Evolutionary conservation across 2,888 invertebrate genomes (phyloP), one percentile per base, ranked within the genome.

Genomic region (Sarcophaga subvicina): DNA sequence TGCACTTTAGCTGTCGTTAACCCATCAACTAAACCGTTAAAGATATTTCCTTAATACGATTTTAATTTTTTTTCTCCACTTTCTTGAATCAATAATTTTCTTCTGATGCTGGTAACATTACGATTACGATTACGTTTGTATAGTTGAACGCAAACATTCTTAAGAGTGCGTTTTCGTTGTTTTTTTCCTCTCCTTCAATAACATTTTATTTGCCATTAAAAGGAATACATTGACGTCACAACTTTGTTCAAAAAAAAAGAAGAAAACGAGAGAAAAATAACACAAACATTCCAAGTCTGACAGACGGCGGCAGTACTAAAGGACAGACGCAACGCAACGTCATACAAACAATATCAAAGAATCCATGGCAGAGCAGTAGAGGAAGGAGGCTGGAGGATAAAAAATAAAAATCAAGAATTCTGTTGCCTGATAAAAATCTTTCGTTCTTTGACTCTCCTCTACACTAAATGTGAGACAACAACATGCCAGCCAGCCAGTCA

Each of bases 161-260:
- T 54, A 37, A 3, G 54, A 54, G 17, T 45, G 66, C 37, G n/a
- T 45, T 62, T 62, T 37, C 10, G 37, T 37, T 37, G 8, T 37
- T 37, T 37, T 37, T 37, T 37, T 37, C 8, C 5, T 4, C 17
- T 12, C 54, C 54, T 54, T 54, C 54, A 54, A 54, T 54, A 14
- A 17, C 17, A 54, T 54, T 60, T 67, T 70, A 17, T 63, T 25
- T 76, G 5, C n/a, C 25, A 60, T 14, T 25, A 54, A 79, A 54
- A 1, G 6, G 54, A 54, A 59, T 14, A 63, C 69, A 75, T 79
- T 83, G 73, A 79, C 73, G 63, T 79, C 79, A 75, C 73, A 63
- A 59, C 59, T 45, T 37, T 45, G 69, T 71, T 37, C 37, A 6
- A 37, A 37, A 37, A 27, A 27, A n/a, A 63, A 54, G 63, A 27